Percentiles rank a stretch among this genome's conserved stretches.
Evolutionary conservation across 2,888 invertebrate species (phyloP).

Genomic region (Oeneis ivallda): DNA sequence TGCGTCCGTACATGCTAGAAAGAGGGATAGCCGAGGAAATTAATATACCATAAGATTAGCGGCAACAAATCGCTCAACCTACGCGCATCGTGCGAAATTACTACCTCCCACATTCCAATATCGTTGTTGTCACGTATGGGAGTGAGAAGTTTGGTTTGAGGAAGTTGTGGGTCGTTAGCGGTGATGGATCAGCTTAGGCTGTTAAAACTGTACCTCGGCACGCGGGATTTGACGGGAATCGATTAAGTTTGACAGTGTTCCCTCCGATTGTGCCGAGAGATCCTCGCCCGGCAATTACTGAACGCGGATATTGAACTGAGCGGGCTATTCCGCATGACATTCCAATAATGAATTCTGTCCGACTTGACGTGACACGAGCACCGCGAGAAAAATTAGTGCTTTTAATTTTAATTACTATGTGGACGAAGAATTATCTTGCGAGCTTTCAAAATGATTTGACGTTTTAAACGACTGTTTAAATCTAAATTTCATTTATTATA

Average conservation of each 20-base stretch:
- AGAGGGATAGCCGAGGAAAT: slow-evolving; percentile 43
- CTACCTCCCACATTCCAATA: slow-evolving; percentile 36
- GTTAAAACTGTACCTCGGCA: slow-evolving; percentile 55
- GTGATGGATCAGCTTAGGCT: slow-evolving; percentile 43
- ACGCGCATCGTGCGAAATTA: slow-evolving; percentile 47
- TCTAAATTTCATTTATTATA: slow-evolving; percentile 4
- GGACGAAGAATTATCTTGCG: slow-evolving; percentile 7
- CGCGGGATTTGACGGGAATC: slow-evolving; percentile 63
- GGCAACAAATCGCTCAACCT: slow-evolving; percentile 50
- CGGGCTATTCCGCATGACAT: slow-evolving; percentile 58
- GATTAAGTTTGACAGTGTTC: slow-evolving; percentile 74
- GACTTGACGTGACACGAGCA: slow-evolving; percentile 61
- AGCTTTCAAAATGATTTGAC: slow-evolving; percentile 13
- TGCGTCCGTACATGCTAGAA: slow-evolving; percentile 34
- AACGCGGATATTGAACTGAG: slow-evolving; percentile 53
- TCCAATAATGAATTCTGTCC: slow-evolving; percentile 74
- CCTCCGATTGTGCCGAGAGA: slow-evolving; percentile 63
- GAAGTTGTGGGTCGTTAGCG: slow-evolving; percentile 35
- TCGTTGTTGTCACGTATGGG: slow-evolving; percentile 29
- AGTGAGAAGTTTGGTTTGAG: slow-evolving; percentile 28
- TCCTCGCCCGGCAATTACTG: slow-evolving; percentile 64
- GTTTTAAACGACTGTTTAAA: slow-evolving; percentile 2
- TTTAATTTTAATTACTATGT: slow-evolving; percentile 57
- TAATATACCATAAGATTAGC: slow-evolving; percentile 46
- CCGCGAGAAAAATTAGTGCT: slow-evolving; percentile 53